Percentiles rank a stretch among this genome's conserved stretches.
phyloP scores from a whole-genome alignment of 2,797 vertebrate species.

The Hozukius guyotensis region DNA sequence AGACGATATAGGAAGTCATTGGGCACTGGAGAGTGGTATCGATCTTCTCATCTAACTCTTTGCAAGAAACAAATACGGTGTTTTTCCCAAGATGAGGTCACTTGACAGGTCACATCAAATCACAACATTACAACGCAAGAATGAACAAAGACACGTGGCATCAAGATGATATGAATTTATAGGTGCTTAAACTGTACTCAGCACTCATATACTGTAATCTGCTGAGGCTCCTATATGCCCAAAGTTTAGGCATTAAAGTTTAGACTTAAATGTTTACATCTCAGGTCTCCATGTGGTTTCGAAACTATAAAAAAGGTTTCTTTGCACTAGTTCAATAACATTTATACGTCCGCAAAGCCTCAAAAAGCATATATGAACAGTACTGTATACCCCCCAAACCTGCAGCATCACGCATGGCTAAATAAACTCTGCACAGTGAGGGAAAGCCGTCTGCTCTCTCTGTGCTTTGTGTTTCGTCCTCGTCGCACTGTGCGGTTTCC shows the following conservation, averaged over 20 bases:
- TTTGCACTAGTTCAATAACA: neutral
- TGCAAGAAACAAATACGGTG: no score
- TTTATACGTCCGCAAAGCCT: neutral
- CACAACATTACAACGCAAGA: neutral
- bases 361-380: neutral
- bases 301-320: neutral
- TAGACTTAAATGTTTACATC: neutral
- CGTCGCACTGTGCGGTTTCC: constrained; percentile 36
- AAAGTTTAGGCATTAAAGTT: neutral
- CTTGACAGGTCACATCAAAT: neutral
- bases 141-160: no score
- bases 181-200: neutral
- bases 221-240: neutral
- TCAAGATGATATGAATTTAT: no score
- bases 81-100: neutral
- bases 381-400: neutral
- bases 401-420: neutral
- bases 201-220: neutral
- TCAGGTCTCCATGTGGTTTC: neutral
- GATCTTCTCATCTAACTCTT: no score
- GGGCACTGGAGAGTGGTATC: neutral
- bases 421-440: neutral
- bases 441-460: neutral
- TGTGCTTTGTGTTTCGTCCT: neutral
- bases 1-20: neutral